Evolutionary conservation across 2,888 invertebrate species (phyloP).

Genomic region (Drosophila demipolita): DNA sequence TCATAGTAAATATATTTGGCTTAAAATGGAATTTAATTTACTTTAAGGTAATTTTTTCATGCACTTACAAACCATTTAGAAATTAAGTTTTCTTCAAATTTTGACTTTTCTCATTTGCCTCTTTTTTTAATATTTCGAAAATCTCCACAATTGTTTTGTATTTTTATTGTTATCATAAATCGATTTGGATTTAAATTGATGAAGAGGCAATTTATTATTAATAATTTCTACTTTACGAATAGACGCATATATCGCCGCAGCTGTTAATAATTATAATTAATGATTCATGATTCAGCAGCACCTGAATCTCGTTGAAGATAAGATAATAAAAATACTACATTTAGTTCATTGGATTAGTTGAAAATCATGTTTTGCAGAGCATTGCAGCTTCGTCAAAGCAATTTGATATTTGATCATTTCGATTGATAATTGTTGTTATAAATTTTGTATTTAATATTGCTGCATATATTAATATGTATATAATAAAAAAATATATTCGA

Average conservation of each 20-base stretch:
- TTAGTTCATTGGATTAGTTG: not conserved
- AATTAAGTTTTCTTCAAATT: not conserved
- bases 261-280: not conserved
- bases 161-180: not conserved
- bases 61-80: not conserved
- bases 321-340: not conserved
- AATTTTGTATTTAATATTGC: constrained; percentile 31
- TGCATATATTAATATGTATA: not conserved
- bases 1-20: not conserved
- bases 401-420: not conserved
- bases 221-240: not conserved
- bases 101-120: not conserved
- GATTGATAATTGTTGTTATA: constrained; percentile 13
- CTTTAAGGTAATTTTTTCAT: not conserved
- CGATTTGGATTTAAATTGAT: not conserved
- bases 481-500: constrained; percentile 6
- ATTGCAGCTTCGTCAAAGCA: constrained; percentile 10
- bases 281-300: not conserved
- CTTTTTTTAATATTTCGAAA: not conserved
- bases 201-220: not conserved
- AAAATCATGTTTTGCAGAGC: constrained; percentile 11
- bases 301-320: not conserved
- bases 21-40: not conserved
- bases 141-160: not conserved
- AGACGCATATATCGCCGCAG: not conserved